Evolutionary conservation across 2,113 vertebrate genomes (phyloP), one percentile per base, ranked within the genome.

Genomic region (Urocitellus parryii): DNA sequence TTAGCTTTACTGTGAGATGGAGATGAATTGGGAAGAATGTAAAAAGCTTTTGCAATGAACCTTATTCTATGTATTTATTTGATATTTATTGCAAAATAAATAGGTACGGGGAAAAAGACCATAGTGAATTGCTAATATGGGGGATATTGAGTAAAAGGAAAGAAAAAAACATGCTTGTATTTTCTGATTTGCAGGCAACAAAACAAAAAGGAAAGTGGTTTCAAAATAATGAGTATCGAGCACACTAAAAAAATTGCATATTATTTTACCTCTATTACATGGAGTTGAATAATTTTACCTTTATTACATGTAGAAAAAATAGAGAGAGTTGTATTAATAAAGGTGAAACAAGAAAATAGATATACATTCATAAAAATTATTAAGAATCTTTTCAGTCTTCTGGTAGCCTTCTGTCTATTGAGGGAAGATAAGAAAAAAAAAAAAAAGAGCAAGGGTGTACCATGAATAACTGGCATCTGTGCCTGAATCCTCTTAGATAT

Each of bases 391-490:
- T 12, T 78, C 5, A 76, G 42, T 85, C 4, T 22, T 34, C 0
- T 25, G 34, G n/a, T 34, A 42, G 4, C 18, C 65, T 68, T 78
- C 7, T 7, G 2, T 86, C 8, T 67, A 17, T 1, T 27, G 14
- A 78, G 68, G 29, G 42, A 92, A 53, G 12, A 48, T 42, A 76
- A 4, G 24, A 7, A 32, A 65, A 18, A 51, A 32, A 65, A 18
- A 51, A 76, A 34, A 53, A 51, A 76, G 20, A 16, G 29, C 5
- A 39, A 53, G 25, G n/a, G 22, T 0, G 32, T 13, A 4, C 24
- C 24, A n/a, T 4, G 27, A 70, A 78, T 45, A 1, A 8, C 18
- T 9, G 78, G 32, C 0, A 8, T 10, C n/a, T 78, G 0, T 2
- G 8, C 9, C 1, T 14, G 20, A 34, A 9, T 78, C 10, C 13